Percentiles rank a stretch among this genome's conserved stretches.
Conservation (phyloP, 2,113 vertebrate genomes). For the Speoplatyrhinus poulsoni region DNA sequence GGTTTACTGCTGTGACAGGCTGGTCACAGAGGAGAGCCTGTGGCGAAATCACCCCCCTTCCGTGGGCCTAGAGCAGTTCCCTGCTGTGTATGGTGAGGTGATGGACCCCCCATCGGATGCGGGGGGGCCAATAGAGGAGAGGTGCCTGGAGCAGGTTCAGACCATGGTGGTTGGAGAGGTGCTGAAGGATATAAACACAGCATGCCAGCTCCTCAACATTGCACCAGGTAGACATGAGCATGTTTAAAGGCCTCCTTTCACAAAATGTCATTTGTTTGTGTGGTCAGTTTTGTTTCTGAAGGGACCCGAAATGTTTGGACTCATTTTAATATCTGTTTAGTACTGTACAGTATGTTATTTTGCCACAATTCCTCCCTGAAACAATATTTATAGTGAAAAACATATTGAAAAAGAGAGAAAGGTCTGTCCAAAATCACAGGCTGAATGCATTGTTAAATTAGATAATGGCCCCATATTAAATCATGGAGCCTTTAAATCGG, state of each 20-base stretch:
- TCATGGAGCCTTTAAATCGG: too few relatives aligned
- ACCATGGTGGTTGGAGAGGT: conserved; percentile 92
- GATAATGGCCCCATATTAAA: too few relatives aligned
- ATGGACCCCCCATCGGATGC: conserved; percentile 40
- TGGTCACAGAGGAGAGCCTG: conserved; percentile 69
- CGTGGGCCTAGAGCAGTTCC: conserved; percentile 80
- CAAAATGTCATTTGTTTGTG: too few relatives aligned
- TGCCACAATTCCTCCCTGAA: not conserved
- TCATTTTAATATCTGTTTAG: conserved; percentile 9
- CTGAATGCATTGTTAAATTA: too few relatives aligned
- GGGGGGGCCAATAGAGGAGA: conserved; percentile 82
- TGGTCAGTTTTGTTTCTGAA: too few relatives aligned
- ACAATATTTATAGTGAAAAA: too few relatives aligned
- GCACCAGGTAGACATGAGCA: conserved; percentile 75
- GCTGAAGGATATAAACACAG: conserved; percentile 91
- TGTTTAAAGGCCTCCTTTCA: not conserved
- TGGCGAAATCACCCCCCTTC: conserved; percentile 57
- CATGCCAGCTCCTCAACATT: conserved; percentile 96
- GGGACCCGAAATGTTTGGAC: not conserved
- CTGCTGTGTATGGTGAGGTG: conserved; percentile 78
- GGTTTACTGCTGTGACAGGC: conserved; percentile 82
- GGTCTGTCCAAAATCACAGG: too few relatives aligned
- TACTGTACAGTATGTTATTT: not conserved
- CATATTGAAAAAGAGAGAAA: too few relatives aligned
- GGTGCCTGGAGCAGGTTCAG: conserved; percentile 91